These are phyloP conservation scores for Plusia festucae DNA, from an alignment of 2,888 invertebrate genomes.

Conservation along the genomic window DNA sequence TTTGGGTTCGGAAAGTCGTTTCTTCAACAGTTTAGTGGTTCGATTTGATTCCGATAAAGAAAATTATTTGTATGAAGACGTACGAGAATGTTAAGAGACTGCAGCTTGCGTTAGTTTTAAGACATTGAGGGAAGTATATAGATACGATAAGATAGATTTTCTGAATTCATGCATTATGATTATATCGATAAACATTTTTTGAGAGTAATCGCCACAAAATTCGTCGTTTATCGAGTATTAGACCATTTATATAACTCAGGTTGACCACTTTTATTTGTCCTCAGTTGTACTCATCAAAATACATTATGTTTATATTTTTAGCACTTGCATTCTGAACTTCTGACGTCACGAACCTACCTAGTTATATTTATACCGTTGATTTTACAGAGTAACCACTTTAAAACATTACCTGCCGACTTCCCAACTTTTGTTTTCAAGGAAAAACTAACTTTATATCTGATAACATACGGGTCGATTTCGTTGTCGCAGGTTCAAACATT, in stretches of 20 bases:
- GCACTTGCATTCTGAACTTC: slow-evolving; percentile 26
- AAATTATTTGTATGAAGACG: slow-evolving; percentile 4
- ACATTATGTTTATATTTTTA: slow-evolving; percentile 36
- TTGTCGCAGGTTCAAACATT: background rate
- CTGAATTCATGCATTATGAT: too few species aligned
- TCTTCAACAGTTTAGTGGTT: slow-evolving; percentile 9
- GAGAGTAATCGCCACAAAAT: too few species aligned
- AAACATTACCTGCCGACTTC: slow-evolving; percentile 30
- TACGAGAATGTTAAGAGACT: background rate
- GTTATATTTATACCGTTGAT: slow-evolving; percentile 44
- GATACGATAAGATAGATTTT: background rate
- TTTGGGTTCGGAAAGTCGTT: background rate
- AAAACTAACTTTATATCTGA: background rate
- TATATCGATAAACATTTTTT: too few species aligned
- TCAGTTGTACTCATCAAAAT: slow-evolving; percentile 30
- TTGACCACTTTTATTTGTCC: slow-evolving; percentile 16
- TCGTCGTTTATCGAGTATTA: background rate
- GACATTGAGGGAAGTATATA: background rate
- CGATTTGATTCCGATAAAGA: background rate
- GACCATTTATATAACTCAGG: background rate
- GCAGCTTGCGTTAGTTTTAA: background rate
- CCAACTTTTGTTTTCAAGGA: background rate
- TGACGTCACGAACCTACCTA: slow-evolving; percentile 36
- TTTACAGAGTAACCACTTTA: slow-evolving; percentile 38
- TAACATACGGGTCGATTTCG: background rate